phyloP scores from a whole-genome alignment of 2,113 vertebrate species.

The Cathartes aura region DNA sequence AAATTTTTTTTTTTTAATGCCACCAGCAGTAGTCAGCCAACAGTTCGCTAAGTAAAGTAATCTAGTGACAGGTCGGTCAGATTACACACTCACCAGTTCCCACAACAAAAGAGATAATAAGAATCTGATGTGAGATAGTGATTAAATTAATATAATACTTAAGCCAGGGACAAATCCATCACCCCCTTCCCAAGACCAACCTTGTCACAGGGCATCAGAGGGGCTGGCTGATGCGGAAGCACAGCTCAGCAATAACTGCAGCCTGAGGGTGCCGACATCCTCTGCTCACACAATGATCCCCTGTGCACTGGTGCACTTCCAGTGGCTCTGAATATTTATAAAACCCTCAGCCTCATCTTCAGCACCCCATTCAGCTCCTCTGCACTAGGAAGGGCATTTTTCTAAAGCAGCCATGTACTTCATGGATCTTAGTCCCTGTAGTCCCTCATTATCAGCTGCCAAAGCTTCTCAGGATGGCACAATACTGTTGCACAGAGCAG shows the following conservation, averaged over 20 bases:
- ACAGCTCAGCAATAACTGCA: constrained; percentile 35
- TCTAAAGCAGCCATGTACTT: neutral
- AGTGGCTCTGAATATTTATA: constrained; percentile 48
- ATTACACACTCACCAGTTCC: neutral
- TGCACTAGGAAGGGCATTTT: neutral
- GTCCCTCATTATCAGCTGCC: neutral
- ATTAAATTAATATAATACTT: constrained; percentile 12
- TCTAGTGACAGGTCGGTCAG: neutral
- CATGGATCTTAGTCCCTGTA: neutral
- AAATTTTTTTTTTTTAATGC: neutral
- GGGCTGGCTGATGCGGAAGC: neutral
- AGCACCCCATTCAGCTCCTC: neutral
- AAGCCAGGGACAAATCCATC: constrained; percentile 14
- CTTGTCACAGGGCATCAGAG: constrained; percentile 34
- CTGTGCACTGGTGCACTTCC: neutral
- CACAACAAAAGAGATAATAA: neutral
- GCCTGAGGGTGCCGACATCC: constrained; percentile 4
- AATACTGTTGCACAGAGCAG: neutral
- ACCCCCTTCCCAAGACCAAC: constrained; percentile 54
- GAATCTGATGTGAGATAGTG: neutral
- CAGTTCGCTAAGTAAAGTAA: neutral
- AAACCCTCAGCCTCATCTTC: neutral
- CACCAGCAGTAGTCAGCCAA: neutral
- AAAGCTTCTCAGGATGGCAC: neutral
- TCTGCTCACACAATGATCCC: neutral